A percentile compares a stretch with the other conserved stretches of the same genome.
Evolutionary conservation across 2,797 vertebrate species (phyloP).

Genomic region (Sebastes steindachneri): DNA sequence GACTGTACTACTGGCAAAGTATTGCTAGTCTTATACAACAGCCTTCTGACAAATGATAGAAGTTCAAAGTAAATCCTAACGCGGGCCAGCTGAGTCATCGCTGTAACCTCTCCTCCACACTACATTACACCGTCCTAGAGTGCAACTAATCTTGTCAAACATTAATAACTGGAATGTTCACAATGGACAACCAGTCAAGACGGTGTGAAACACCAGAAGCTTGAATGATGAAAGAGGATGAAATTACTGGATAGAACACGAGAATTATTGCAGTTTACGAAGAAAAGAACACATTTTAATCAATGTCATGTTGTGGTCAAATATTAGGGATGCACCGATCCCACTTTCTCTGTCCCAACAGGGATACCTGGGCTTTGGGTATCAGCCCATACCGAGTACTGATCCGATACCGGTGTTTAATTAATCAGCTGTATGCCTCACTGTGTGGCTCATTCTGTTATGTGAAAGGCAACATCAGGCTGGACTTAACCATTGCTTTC

Average conservation of each 20-base stretch:
- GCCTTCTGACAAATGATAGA: neutral
- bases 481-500: too few relatives aligned
- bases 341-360: too few relatives aligned
- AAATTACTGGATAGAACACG: neutral
- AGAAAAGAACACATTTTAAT: neutral
- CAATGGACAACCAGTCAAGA: neutral
- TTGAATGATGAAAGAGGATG: neutral
- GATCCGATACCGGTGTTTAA: too few relatives aligned
- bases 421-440: too few relatives aligned
- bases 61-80: neutral
- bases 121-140: constrained; percentile 10
- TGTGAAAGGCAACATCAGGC: too few relatives aligned
- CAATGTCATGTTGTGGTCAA: neutral
- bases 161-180: constrained; percentile 14
- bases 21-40: neutral
- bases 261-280: neutral
- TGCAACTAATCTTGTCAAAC: constrained; percentile 1
- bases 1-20: neutral
- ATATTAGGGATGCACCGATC: too few relatives aligned
- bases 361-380: too few relatives aligned
- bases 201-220: neutral
- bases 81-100: neutral
- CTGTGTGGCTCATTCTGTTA: too few relatives aligned
- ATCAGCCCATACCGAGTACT: too few relatives aligned
- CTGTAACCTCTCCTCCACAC: neutral